Conservation (phyloP, 2,888 invertebrate species). For the Epinotia nisella region DNA sequence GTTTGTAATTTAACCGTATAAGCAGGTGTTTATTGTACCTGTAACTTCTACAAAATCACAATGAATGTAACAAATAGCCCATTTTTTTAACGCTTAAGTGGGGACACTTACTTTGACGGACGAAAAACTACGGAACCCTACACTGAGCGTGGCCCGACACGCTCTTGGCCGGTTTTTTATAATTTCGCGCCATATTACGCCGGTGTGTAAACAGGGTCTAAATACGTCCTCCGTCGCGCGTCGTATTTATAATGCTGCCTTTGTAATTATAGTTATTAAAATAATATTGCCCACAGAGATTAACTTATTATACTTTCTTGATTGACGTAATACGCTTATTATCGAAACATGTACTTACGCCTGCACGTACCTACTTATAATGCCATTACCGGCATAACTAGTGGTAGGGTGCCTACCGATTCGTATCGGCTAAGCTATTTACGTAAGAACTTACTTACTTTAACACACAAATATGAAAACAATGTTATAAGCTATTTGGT, state of each 20-base stretch:
- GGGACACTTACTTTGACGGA: too few relatives aligned
- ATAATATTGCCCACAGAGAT: background rate
- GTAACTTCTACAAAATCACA: too few relatives aligned
- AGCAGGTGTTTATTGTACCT: too few relatives aligned
- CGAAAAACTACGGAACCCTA: too few relatives aligned
- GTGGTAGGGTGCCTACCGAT: conserved; percentile 21
- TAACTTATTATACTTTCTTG: conserved; percentile 20
- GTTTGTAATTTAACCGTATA: too few relatives aligned
- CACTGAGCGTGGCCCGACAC: too few relatives aligned
- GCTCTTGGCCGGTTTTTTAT: too few relatives aligned
- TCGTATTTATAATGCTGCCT: background rate
- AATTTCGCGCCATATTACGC: too few relatives aligned
- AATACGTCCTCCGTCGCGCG: background rate
- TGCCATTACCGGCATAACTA: conserved; percentile 16
- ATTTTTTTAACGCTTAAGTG: too few relatives aligned
- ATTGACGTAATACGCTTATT: conserved; percentile 23
- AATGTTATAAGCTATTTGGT: background rate
- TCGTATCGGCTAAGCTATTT: conserved; percentile 20
- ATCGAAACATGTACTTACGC: conserved; percentile 9
- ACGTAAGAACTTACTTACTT: conserved; percentile 19
- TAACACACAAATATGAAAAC: conserved; percentile 3
- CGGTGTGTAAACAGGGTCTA: background rate
- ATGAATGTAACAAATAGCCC: too few relatives aligned
- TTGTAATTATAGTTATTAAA: background rate
- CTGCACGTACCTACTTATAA: conserved; percentile 17